These are phyloP conservation scores for Tarsius wallacei DNA, from an alignment of 2,797 vertebrate species.

Conservation along the genomic window DNA sequence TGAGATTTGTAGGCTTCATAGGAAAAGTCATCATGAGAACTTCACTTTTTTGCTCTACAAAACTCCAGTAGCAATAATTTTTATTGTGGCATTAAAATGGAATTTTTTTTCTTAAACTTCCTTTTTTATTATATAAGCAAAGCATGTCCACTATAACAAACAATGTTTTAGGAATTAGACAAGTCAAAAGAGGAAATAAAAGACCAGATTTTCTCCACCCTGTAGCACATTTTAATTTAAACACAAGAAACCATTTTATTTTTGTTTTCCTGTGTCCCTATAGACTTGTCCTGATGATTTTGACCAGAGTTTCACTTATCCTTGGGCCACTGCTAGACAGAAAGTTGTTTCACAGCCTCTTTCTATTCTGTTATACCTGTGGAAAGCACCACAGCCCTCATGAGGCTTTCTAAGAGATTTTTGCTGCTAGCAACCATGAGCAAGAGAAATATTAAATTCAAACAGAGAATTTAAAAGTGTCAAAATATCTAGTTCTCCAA, in stretches of 20 bases:
- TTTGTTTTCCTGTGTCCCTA: background rate
- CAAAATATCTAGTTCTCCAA: constrained; percentile 10
- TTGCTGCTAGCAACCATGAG: constrained; percentile 49
- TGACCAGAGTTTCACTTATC: constrained; percentile 36
- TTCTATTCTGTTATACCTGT: background rate
- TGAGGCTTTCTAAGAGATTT: constrained; percentile 8
- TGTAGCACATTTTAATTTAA: constrained; percentile 31
- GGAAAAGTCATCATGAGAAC: background rate
- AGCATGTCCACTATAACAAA: background rate
- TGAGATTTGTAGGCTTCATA: background rate
- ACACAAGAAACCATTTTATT: background rate
- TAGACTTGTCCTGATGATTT: constrained; percentile 30
- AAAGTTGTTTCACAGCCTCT: constrained; percentile 23
- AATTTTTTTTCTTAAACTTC: background rate
- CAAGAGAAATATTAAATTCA: constrained; percentile 30
- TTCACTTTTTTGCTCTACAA: background rate
- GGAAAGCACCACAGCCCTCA: background rate
- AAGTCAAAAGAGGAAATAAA: background rate
- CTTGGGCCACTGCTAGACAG: constrained; percentile 10
- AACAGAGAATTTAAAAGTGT: constrained; percentile 40
- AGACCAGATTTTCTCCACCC: background rate
- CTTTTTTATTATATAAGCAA: background rate
- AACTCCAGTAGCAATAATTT: background rate
- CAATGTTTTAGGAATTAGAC: background rate
- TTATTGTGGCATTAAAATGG: constrained; percentile 2